Conservation (phyloP, 2,113 vertebrate species). For the Capricornis sumatraensis region DNA sequence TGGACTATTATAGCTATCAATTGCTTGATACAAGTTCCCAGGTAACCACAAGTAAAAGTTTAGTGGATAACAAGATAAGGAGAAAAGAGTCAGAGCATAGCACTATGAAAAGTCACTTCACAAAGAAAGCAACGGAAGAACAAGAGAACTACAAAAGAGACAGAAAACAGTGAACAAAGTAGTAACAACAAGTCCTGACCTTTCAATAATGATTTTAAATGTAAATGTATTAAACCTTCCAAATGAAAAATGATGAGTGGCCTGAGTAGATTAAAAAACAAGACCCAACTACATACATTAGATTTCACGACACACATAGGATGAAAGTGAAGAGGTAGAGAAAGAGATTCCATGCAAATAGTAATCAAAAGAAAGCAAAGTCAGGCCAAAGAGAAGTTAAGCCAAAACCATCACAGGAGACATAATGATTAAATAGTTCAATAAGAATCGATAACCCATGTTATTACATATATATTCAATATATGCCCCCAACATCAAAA, state of each 20-base stretch:
- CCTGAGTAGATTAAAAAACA: neutral
- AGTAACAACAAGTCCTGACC: neutral
- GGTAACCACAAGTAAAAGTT: neutral
- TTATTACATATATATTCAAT: neutral
- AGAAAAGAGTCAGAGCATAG: neutral
- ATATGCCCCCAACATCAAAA: neutral
- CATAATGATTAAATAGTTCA: neutral
- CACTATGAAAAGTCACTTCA: neutral
- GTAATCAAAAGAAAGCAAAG: neutral
- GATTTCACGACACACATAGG: neutral
- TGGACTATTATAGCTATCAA: neutral
- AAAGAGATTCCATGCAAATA: neutral
- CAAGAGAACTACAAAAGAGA: neutral
- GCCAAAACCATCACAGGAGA: neutral
- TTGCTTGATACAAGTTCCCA: neutral
- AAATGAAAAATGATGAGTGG: neutral
- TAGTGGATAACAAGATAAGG: neutral
- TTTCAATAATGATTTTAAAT: neutral
- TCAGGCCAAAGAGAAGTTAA: neutral
- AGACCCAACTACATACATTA: neutral
- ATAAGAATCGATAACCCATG: neutral
- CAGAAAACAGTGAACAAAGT: neutral
- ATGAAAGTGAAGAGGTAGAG: neutral
- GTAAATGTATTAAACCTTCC: neutral
- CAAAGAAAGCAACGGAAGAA: neutral